Percentiles rank a stretch among this genome's conserved stretches.
Evolutionary conservation across 2,113 vertebrate species (phyloP).

Genomic region (Oncorhynchus gorbuscha): DNA sequence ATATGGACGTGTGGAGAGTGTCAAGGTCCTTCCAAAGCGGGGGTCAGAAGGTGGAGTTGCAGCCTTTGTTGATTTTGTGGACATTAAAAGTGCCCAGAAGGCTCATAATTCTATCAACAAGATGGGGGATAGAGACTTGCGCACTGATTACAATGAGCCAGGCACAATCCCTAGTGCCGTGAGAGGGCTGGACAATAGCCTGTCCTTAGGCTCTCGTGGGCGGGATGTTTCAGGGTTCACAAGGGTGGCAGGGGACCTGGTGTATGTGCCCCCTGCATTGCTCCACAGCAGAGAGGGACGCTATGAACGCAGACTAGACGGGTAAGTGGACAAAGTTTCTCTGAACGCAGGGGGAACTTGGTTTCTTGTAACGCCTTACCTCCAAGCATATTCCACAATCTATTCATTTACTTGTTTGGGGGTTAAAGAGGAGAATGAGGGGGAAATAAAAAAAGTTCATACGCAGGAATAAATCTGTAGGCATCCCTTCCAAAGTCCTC

Average conservation of each 20-base stretch:
- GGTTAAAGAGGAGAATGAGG: conserved; percentile 46
- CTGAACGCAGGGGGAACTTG: conserved; percentile 64
- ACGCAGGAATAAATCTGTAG: conserved; percentile 47
- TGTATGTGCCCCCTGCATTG: conserved; percentile 93
- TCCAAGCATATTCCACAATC: conserved; percentile 56
- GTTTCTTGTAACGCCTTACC: conserved; percentile 68
- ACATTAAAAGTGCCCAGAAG: conserved; percentile 99
- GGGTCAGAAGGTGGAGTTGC: conserved; percentile 98
- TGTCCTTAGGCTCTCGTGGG: conserved; percentile 95
- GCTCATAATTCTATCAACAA: conserved; percentile 99
- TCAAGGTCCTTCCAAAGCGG: conserved; percentile 97
- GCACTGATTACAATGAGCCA: conserved; percentile 99
- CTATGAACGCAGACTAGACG: conserved; percentile 93
- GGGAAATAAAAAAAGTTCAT: conserved; percentile 43
- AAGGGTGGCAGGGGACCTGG: conserved; percentile 93
- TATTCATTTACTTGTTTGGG: conserved; percentile 63
- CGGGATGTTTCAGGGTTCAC: conserved; percentile 99
- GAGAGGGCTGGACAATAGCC: conserved; percentile 96
- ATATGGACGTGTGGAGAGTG: conserved; percentile 98
- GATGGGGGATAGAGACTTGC: conserved; percentile 99
- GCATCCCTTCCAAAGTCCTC: conserved; percentile 43
- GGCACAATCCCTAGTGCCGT: conserved; percentile 97
- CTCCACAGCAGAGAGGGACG: conserved; percentile 99
- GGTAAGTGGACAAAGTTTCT: conserved; percentile 82
- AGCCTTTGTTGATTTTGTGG: conserved; percentile 99